phyloP scores from a whole-genome alignment of 2,888 invertebrate species.

The Ochropacha duplaris region DNA sequence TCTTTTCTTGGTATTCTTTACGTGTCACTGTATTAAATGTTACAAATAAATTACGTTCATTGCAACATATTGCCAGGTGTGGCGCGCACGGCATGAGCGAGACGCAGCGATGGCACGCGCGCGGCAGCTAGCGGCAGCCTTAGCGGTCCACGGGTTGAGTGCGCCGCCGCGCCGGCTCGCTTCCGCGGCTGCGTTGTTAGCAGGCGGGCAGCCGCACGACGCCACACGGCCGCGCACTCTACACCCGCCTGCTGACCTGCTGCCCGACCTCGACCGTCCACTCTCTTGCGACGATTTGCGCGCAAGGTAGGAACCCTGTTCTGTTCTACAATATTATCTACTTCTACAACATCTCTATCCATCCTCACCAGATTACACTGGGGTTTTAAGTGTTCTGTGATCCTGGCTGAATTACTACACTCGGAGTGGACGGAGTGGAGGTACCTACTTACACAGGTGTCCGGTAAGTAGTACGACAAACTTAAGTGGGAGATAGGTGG shows the following conservation, averaged over 20 bases:
- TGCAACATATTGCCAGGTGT: constrained; percentile 79
- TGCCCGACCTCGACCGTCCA: constrained; percentile 77
- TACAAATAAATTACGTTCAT: constrained; percentile 46
- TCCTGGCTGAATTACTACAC: no score
- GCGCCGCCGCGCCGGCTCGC: constrained; percentile 87
- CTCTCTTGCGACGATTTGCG: constrained; percentile 77
- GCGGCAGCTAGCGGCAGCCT: constrained; percentile 92
- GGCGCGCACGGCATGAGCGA: constrained; percentile 95
- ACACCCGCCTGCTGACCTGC: constrained; percentile 65
- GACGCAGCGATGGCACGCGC: constrained; percentile 93
- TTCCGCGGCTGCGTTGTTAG: constrained; percentile 84
- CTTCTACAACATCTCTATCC: no score
- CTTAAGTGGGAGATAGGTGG: no score
- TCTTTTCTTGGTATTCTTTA: no score
- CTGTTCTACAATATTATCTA: background rate
- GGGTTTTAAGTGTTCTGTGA: no score
- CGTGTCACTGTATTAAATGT: constrained; percentile 5
- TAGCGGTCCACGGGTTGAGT: constrained; percentile 92
- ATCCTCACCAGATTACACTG: no score
- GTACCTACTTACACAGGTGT: no score
- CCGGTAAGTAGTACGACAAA: no score
- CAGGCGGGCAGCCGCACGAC: constrained; percentile 74
- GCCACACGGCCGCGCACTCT: constrained; percentile 79
- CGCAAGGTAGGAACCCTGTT: constrained; percentile 50
- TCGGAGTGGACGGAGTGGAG: no score